Conservation (phyloP, 2,113 vertebrate species). For the Gasterosteus nipponicus region DNA sequence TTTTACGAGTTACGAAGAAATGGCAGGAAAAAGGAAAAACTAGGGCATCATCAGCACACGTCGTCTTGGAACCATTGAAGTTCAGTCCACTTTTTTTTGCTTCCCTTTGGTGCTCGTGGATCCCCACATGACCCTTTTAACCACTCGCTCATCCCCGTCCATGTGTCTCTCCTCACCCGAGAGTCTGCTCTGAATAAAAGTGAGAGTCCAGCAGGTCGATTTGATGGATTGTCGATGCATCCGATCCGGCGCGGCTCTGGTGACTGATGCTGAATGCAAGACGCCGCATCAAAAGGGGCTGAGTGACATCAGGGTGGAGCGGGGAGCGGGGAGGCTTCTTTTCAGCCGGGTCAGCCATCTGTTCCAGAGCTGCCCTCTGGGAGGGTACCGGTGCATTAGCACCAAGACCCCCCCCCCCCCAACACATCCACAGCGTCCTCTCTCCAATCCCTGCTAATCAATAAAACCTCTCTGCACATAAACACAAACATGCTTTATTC, state of each 20-base stretch:
- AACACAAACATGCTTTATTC: neutral
- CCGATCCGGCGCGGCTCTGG: slow-evolving; percentile 17
- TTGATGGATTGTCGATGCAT: slow-evolving; percentile 20
- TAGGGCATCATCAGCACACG: neutral
- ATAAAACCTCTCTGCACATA: neutral
- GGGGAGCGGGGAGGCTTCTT: slow-evolving; percentile 21
- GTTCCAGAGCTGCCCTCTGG: slow-evolving; percentile 31
- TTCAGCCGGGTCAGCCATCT: slow-evolving; percentile 44
- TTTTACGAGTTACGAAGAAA: no score
- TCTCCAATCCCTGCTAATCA: neutral
- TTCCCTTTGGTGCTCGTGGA: no score
- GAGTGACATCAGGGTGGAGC: slow-evolving; percentile 48
- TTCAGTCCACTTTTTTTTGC: neutral
- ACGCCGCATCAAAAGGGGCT: slow-evolving; percentile 23
- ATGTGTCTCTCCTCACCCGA: neutral
- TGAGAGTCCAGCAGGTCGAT: slow-evolving; percentile 2
- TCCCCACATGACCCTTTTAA: slow-evolving; percentile 4
- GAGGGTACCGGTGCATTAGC: slow-evolving; percentile 23
- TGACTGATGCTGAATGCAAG: slow-evolving; percentile 25
- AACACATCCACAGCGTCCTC: neutral
- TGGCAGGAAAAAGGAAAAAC: neutral
- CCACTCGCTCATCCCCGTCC: neutral
- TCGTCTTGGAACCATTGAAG: slow-evolving; percentile 2
- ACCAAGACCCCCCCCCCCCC: slow-evolving; percentile 56
- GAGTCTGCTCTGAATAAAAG: slow-evolving; percentile 5